These are phyloP conservation scores for Chaitophorus viminalis DNA, from an alignment of 2,888 invertebrate species.

Conservation along the genomic window DNA sequence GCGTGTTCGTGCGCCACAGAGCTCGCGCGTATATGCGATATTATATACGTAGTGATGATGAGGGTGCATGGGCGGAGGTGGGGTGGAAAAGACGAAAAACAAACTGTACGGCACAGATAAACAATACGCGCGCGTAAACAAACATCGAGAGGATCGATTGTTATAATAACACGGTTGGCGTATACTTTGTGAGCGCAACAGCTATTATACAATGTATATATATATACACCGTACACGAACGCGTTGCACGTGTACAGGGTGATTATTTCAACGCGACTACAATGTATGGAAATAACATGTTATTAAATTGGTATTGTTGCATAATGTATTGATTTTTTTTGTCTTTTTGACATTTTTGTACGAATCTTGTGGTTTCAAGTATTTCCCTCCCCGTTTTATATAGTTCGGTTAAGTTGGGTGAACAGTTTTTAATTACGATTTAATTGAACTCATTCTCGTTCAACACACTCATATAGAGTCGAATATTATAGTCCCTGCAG, in stretches of 20 bases:
- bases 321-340: no score
- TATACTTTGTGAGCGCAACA: background rate
- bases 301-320: no score
- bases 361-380: no score
- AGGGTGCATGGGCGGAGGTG: background rate
- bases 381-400: no score
- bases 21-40: background rate
- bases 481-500: no score
- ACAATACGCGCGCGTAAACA: constrained; percentile 35
- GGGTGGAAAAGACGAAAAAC: constrained; percentile 10
- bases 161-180: constrained; percentile 51
- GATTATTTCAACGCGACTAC: background rate
- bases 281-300: no score
- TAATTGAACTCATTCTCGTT: no score
- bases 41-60: background rate
- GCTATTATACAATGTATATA: background rate
- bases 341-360: no score
- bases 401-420: no score
- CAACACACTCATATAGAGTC: no score
- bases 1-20: constrained; percentile 22
- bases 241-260: background rate
- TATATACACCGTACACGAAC: background rate
- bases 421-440: no score
- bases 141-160: constrained; percentile 47
- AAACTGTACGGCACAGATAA: constrained; percentile 31